Base-by-base conservation (phyloP, 2,113 vertebrate genomes). In the Halcyon malimbica region DNA sequence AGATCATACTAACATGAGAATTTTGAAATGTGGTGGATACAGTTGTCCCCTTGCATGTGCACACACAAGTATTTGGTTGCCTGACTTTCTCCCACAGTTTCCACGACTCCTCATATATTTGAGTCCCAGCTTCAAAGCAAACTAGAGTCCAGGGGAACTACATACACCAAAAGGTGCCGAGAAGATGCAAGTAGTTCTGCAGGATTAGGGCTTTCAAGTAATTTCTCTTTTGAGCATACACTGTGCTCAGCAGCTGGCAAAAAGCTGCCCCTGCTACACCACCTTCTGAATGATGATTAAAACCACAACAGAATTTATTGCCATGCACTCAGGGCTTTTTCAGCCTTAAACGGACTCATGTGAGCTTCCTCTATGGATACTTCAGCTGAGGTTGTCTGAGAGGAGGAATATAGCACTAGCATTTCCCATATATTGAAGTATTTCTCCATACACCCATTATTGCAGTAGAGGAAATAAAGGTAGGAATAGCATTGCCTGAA, bases 31-130 rank as follows among this genome's bases (percentile, higher is more conserved):
- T 10, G n/a, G 10, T 68, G 5, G 26, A 65, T 29, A 44, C 3
- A 20, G 48, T 33, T 4, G 6, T 48, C 4, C 15, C 29, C 11
- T 44, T 46, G 11, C 3, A 12, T 0, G 2, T 1, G 2, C 1
- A 5, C 1, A 4, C 13, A 10, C 9, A 83, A 3, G 1, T 25
- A 59, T 41, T 63, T 41, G 28, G 6, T 8, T 64, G 29, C 29
- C 16, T 68, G 37, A 57, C 33, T n/a, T 37, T 17, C 13, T 53
- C n/a, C 21, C 24, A 10, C 4, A 25, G 24, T 50, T 91, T 86
- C 11, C 23, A 59, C 16, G 44, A 28, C 16, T 78, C 13, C 35
- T 33, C 20, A 31, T 5, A n/a, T 24, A 63, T 0, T 1, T 11
- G 29, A 46, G 18, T 67, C 25, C 15, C 2, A 1, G 4, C 50